Conservation (phyloP, 2,888 invertebrate genomes). For the Thymelicus acteon region DNA sequence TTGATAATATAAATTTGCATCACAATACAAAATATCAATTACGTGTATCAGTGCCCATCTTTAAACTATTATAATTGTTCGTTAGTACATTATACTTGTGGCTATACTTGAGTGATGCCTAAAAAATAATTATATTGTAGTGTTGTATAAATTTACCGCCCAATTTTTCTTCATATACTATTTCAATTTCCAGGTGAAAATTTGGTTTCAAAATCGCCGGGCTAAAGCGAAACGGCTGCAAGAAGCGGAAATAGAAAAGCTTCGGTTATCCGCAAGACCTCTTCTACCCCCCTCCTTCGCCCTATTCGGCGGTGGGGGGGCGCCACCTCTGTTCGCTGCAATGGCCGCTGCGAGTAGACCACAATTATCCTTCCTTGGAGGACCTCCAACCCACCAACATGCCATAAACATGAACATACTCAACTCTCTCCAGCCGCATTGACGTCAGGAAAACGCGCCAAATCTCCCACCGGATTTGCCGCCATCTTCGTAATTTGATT, state of each 20-base stretch:
- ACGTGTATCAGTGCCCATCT: too few species aligned
- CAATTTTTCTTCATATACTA: background rate
- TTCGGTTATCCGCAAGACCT: constrained; percentile 93
- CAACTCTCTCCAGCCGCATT: constrained; percentile 85
- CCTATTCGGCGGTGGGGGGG: constrained; percentile 87
- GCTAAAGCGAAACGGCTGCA: constrained; percentile 98
- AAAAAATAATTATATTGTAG: too few species aligned
- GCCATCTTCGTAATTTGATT: constrained; percentile 55
- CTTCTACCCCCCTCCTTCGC: constrained; percentile 90
- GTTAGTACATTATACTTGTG: too few species aligned
- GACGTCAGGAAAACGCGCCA: constrained; percentile 74
- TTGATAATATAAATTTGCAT: too few species aligned
- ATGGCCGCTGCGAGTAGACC: constrained; percentile 87
- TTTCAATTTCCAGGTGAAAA: constrained; percentile 88
- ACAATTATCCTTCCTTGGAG: constrained; percentile 85
- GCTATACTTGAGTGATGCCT: too few species aligned
- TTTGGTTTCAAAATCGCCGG: constrained; percentile 96
- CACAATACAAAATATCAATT: too few species aligned
- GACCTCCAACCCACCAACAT: constrained; percentile 82
- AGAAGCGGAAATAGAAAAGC: constrained; percentile 97
- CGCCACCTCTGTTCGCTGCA: constrained; percentile 88
- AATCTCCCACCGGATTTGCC: constrained; percentile 57
- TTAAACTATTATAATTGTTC: too few species aligned
- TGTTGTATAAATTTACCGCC: too few species aligned
- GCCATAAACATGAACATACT: constrained; percentile 84